Evolutionary conservation across 2,113 vertebrate genomes (phyloP).

Genomic region (Trogon surrucura): DNA sequence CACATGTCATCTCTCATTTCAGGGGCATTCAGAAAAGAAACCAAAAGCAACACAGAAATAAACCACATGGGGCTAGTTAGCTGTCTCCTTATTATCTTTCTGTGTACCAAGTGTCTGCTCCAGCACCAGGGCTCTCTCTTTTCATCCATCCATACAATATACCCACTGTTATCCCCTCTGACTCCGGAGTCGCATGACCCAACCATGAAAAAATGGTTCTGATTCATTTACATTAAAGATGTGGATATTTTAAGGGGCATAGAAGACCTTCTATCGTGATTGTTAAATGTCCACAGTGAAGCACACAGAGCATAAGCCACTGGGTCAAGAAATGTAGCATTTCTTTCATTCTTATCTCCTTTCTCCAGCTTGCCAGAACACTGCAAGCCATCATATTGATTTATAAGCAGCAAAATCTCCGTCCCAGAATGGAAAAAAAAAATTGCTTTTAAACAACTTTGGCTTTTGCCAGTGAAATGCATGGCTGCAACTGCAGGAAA

Average conservation of each 20-base stretch:
- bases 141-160: constrained; percentile 31
- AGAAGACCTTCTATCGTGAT: constrained; percentile 31
- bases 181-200: constrained; percentile 4
- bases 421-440: not conserved
- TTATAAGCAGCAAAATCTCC: constrained; percentile 52
- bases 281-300: constrained; percentile 51
- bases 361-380: constrained; percentile 64
- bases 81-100: not conserved
- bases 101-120: not conserved
- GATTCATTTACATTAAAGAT: constrained; percentile 64
- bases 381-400: constrained; percentile 49
- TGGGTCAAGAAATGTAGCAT: constrained; percentile 51
- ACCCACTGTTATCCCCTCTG: constrained; percentile 46
- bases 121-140: not conserved
- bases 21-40: not conserved
- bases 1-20: not conserved
- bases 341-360: constrained; percentile 74
- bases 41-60: not conserved
- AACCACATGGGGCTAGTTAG: not conserved
- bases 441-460: not conserved
- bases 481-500: not conserved
- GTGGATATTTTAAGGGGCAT: constrained; percentile 51
- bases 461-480: constrained; percentile 7
- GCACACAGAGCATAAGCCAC: constrained; percentile 34
- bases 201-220: constrained; percentile 43